Percentiles rank a stretch among this genome's conserved stretches.
Conservation (phyloP, 2,888 invertebrate genomes). For the Chalcosyrphus nemorum region DNA sequence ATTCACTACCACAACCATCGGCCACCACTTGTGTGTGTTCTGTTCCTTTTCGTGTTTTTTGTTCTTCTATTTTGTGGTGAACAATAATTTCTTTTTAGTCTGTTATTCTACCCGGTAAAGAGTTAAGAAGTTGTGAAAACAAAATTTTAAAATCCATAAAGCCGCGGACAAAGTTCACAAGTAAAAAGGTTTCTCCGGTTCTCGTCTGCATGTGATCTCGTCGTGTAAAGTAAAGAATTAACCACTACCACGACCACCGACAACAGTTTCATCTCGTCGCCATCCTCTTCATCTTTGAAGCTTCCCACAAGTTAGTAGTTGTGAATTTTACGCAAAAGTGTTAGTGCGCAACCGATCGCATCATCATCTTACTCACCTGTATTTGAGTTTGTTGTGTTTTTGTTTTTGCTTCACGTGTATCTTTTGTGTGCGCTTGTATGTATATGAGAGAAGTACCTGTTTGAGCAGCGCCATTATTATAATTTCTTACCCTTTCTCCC, state of each 20-base stretch:
- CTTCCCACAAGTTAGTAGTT: conserved; percentile 29
- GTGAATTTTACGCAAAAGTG: conserved; percentile 8
- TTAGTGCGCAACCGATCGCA: conserved; percentile 23
- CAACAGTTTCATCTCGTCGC: conserved; percentile 10
- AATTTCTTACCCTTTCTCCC: conserved; percentile 1
- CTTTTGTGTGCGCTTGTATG: too few relatives aligned
- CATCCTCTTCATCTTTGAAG: conserved; percentile 13
- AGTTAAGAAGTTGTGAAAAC: too few relatives aligned
- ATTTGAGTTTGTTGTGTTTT: conserved; percentile 55
- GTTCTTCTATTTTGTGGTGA: neutral
- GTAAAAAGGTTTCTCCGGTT: conserved; percentile 1
- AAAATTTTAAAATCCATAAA: neutral
- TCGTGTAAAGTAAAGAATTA: neutral
- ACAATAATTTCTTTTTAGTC: neutral
- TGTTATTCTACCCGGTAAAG: neutral
- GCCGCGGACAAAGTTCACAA: neutral
- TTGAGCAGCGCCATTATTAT: conserved; percentile 42
- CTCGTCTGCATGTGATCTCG: conserved; percentile 13
- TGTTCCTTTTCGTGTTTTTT: neutral
- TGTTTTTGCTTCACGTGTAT: conserved; percentile 30
- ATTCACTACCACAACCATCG: neutral
- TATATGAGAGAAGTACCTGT: conserved; percentile 58
- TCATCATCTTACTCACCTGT: conserved; percentile 59
- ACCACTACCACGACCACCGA: conserved; percentile 11
- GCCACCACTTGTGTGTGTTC: conserved; percentile 27